Evolutionary conservation across 2,888 invertebrate genomes (phyloP), one percentile per base, ranked within the genome.

Genomic region (Anticlea derivata): DNA sequence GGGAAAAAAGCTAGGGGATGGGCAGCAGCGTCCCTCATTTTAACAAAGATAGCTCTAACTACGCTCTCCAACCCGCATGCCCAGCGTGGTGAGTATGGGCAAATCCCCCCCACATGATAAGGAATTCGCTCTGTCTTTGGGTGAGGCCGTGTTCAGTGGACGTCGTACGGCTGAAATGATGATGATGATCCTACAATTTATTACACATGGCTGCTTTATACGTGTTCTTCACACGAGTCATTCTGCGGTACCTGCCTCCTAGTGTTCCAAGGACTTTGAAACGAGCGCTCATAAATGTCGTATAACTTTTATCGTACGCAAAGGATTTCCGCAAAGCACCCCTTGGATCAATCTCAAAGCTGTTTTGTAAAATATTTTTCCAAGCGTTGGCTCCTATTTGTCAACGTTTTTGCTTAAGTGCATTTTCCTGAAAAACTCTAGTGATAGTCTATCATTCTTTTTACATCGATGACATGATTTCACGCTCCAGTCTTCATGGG

Each of bases 281-380:
- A 46, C 37, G 30, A 46, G 46, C 31, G 24, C 38, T 46, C 38
- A 46, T 46, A 46, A 31, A 46, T 46, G 46, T 38, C 38, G 26
- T 38, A 30, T 47, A 39, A 12, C 39, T 47, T 47, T 40, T 47
- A 47, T 47, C 30, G 46, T 20, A 47, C 37, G 45, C 45, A 38
- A 26, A 47, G 31, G 30, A 39, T 47, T 39, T 38, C 26, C 46
- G 31, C 11, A 10, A 45, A 39, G 20, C 24, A 33, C 33, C 24
- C 7, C 33, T 12, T 6, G 39, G 27, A 47, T 47, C 47, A 40
- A 39, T 40, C 39, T 27, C 12, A 30, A 33, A 31, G 31, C 30
- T 38, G n/a, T 46, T 38, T 46, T 46, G 24, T 11, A 12, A 24
- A 23, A 29, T 27, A 27, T 38, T 38, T 22, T 29, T 22, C 26